phyloP scores from a whole-genome alignment of 1,140 invertebrate genomes.

The Dolichoris vasculosae region DNA sequence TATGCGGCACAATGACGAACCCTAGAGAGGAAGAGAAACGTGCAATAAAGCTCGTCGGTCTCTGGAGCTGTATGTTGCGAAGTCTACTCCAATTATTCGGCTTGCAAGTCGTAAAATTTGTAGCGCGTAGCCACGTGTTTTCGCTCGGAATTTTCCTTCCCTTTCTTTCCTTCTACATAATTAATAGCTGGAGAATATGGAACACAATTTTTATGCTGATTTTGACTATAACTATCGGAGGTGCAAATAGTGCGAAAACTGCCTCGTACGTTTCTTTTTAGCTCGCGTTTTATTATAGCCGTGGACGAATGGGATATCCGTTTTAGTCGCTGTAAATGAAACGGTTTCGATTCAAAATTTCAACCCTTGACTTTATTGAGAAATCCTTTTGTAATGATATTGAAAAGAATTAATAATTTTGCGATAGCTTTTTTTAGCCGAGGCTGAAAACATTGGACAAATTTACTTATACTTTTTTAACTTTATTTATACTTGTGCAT shows the following conservation, averaged over 20 bases:
- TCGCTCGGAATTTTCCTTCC: neutral
- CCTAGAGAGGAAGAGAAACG: slow-evolving; percentile 6
- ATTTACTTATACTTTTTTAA: too few relatives aligned
- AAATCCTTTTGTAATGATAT: too few relatives aligned
- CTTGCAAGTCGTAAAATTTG: slow-evolving; percentile 47
- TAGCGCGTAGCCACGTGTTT: slow-evolving; percentile 14
- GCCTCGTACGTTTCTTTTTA: neutral
- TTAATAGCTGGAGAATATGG: slow-evolving; percentile 15
- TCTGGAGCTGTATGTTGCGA: neutral
- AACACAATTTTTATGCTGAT: neutral
- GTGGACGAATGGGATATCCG: neutral
- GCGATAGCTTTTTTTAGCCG: too few relatives aligned
- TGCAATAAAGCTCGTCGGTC: slow-evolving; percentile 15
- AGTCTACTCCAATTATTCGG: slow-evolving; percentile 47
- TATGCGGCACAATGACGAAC: slow-evolving; percentile 18
- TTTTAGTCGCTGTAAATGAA: too few relatives aligned
- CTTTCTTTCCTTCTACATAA: slow-evolving; percentile 12
- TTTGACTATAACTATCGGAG: neutral
- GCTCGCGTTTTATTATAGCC: neutral
- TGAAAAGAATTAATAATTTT: too few relatives aligned
- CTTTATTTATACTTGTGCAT: too few relatives aligned
- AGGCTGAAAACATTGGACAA: too few relatives aligned
- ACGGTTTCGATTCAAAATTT: too few relatives aligned
- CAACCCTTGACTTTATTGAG: too few relatives aligned
- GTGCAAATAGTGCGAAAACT: neutral